These are phyloP conservation scores for Pasiphila rectangulata DNA, from an alignment of 2,888 invertebrate genomes.

Conservation along the genomic window DNA sequence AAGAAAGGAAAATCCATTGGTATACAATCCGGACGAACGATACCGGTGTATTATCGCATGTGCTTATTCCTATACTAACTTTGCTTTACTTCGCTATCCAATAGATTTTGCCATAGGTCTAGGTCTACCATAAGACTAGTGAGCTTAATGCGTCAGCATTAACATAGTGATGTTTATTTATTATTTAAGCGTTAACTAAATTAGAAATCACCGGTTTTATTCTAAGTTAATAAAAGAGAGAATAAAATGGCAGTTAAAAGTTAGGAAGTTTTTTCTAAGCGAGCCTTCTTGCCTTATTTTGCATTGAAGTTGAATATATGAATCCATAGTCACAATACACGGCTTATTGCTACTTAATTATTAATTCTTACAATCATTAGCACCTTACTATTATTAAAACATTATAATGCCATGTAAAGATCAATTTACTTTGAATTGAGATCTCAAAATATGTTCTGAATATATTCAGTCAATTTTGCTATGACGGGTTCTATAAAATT, in stretches of 20 bases:
- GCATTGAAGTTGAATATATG: not conserved
- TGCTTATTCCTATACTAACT: not conserved
- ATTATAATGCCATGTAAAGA: not conserved
- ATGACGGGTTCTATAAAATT: no score
- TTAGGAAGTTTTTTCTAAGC: not conserved
- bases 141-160: conserved; percentile 48
- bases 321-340: not conserved
- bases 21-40: no score
- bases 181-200: conserved; percentile 22
- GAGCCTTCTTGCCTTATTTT: not conserved
- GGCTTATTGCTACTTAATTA: conserved; percentile 1
- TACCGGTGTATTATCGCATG: no score
- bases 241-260: conserved; percentile 17
- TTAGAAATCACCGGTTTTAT: conserved; percentile 20
- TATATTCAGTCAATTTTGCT: not conserved
- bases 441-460: conserved; percentile 6
- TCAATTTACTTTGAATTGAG: conserved; percentile 8
- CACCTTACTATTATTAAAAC: conserved; percentile 12
- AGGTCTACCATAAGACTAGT: conserved; percentile 65
- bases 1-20: no score
- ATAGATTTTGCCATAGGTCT: conserved; percentile 10
- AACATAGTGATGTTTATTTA: conserved; percentile 21
- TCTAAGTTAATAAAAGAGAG: conserved; percentile 3
- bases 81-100: conserved; percentile 4
- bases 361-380: conserved; percentile 11